Percentiles rank a stretch among this genome's conserved stretches.
phyloP scores from a whole-genome alignment of 2,113 vertebrate genomes.

The Bos taurus region ARS-UCD2.0 NC_037334.1:78774001-78774500 shows the following conservation, averaged over 20 bases:
- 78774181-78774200: neutral
- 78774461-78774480: neutral
- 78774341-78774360: neutral
- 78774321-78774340: neutral
- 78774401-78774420: neutral
- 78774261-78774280: neutral
- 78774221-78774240: neutral
- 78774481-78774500: neutral
- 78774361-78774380: neutral
- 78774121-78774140: neutral
- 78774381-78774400: neutral
- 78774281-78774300: neutral
- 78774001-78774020: too few species aligned
- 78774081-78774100: neutral
- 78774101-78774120: neutral
- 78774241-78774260: neutral
- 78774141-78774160: neutral
- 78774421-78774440: neutral
- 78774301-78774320: neutral
- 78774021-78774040: neutral
- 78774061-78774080: neutral
- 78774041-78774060: neutral
- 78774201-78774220: neutral
- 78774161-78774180: neutral
- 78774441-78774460: neutral